Percentiles rank a stretch among this genome's conserved stretches.
Conservation (phyloP, 2,888 invertebrate species). For the Auanema sp. region DNA sequence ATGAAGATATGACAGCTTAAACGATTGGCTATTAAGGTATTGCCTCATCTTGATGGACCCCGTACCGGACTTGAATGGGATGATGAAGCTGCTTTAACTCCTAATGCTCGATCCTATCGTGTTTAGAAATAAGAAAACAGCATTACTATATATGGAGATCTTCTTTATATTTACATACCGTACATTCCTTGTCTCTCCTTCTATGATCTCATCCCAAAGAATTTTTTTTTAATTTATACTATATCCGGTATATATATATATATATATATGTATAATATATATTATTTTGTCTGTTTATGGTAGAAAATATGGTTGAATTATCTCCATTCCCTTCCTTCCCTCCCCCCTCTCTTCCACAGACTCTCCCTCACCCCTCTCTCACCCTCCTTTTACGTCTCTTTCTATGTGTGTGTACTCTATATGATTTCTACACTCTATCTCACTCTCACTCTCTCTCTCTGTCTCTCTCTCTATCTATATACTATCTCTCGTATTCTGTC, state of each 20-base stretch:
- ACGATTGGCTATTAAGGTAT: slow-evolving; percentile 26
- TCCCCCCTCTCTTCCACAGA: slow-evolving; percentile 10
- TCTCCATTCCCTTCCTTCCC: slow-evolving; percentile 5
- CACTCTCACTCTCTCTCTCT: slow-evolving; percentile 5
- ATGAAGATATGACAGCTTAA: slow-evolving; percentile 9
- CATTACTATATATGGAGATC: slow-evolving; percentile 10
- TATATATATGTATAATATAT: slow-evolving; percentile 6
- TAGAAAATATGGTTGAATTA: neutral
- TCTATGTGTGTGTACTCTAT: neutral
- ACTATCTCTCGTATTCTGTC: slow-evolving; percentile 8
- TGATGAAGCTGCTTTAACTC: slow-evolving; percentile 64
- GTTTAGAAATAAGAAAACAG: slow-evolving; percentile 21
- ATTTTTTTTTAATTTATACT: no score
- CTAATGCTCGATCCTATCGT: slow-evolving; percentile 48
- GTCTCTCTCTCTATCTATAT: slow-evolving; percentile 9
- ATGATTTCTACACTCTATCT: neutral
- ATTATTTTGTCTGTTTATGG: slow-evolving; percentile 13
- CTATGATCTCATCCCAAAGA: neutral
- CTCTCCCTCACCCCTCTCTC: slow-evolving; percentile 11
- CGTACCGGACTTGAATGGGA: slow-evolving; percentile 71
- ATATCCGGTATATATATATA: slow-evolving; percentile 7
- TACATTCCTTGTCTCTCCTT: slow-evolving; percentile 3
- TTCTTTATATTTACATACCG: slow-evolving; percentile 13
- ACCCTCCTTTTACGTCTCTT: slow-evolving; percentile 1
- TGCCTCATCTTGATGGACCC: slow-evolving; percentile 37